A percentile compares a stretch with the other conserved stretches of the same genome.
These are phyloP conservation scores for Pseudoips prasinana DNA, from an alignment of 2,888 invertebrate genomes.

Conservation along the genomic window DNA sequence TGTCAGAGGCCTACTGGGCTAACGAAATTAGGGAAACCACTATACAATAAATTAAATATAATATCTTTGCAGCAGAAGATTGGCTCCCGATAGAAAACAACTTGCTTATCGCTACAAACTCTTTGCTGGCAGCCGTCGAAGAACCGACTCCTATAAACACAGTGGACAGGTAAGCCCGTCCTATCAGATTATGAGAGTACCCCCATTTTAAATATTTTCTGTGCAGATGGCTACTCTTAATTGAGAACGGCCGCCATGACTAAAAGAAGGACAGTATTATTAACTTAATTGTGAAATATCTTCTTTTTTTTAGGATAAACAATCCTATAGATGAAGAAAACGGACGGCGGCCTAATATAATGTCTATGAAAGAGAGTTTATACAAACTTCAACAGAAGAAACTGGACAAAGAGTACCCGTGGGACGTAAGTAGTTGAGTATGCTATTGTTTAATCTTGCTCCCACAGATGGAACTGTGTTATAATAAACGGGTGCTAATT, in stretches of 20 bases:
- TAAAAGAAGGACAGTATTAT: too few species aligned
- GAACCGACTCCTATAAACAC: conserved; percentile 42
- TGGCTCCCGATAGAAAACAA: conserved; percentile 58
- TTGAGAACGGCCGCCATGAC: too few species aligned
- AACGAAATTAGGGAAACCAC: too few species aligned
- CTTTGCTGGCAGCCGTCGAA: conserved; percentile 58
- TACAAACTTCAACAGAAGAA: conserved; percentile 69
- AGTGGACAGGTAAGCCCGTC: conserved; percentile 66
- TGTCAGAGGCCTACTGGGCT: too few species aligned
- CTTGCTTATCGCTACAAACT: conserved; percentile 43
- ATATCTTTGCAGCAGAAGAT: conserved; percentile 46
- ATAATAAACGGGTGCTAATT: too few species aligned
- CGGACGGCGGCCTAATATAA: conserved; percentile 41
- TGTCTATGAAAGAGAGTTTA: conserved; percentile 61
- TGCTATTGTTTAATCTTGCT: too few species aligned
- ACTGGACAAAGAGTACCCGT: conserved; percentile 67
- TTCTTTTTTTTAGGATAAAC: conserved; percentile 58
- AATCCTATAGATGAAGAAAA: conserved; percentile 49
- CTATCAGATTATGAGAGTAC: too few species aligned
- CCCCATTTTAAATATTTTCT: too few species aligned
- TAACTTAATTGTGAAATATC: too few species aligned
- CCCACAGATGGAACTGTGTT: too few species aligned
- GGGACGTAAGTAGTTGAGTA: conserved; percentile 70
- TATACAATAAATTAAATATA: too few species aligned
- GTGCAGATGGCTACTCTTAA: too few species aligned